phyloP scores from a whole-genome alignment of 1,140 invertebrate genomes.

The Zeugodacus cucurbitae region DNA sequence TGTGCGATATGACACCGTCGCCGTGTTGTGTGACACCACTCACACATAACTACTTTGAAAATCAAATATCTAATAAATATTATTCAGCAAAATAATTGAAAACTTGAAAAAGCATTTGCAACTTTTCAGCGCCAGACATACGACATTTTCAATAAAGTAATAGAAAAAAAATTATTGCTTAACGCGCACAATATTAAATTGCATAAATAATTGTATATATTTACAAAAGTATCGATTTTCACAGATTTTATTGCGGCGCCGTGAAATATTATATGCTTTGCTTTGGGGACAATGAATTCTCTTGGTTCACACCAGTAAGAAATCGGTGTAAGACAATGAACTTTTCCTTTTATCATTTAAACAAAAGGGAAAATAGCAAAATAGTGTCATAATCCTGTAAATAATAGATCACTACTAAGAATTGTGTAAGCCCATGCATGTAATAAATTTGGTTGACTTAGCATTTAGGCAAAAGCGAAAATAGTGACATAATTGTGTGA shows the following conservation, averaged over 20 bases:
- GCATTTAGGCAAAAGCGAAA: too few relatives aligned
- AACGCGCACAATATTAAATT: neutral
- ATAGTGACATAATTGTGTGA: too few relatives aligned
- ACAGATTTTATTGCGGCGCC: neutral
- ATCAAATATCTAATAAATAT: neutral
- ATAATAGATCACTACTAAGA: too few relatives aligned
- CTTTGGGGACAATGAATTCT: neutral
- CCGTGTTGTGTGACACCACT: neutral
- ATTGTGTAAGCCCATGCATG: too few relatives aligned
- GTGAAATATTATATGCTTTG: neutral
- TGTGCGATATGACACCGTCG: slow-evolving; percentile 12
- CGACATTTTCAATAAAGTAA: neutral
- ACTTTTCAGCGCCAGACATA: neutral
- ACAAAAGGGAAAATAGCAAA: too few relatives aligned
- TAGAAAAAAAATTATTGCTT: neutral
- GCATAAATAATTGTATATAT: neutral
- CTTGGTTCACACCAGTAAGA: too few relatives aligned
- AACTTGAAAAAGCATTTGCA: neutral
- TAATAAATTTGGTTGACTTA: too few relatives aligned
- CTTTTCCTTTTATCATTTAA: too few relatives aligned
- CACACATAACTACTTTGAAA: neutral
- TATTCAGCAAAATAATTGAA: neutral
- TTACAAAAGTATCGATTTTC: neutral
- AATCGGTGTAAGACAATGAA: too few relatives aligned
- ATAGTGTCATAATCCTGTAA: too few relatives aligned